Percentiles rank a stretch among this genome's conserved stretches.
phyloP scores from a whole-genome alignment of 2,113 vertebrate genomes.

The Semicossyphus pulcher region DNA sequence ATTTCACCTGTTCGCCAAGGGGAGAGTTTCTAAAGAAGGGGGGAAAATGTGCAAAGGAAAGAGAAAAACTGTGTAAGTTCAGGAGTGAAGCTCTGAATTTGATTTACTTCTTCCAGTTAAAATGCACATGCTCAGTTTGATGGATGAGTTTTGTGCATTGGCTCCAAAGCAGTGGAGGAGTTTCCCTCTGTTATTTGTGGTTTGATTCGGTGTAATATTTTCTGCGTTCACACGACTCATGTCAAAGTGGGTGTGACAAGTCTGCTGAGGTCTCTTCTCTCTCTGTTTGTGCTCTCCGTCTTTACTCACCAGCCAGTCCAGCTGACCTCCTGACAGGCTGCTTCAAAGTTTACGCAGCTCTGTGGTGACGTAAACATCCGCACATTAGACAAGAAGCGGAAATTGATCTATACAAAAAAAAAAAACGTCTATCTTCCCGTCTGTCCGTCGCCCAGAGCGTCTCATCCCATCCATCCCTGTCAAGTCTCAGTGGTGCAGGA shows the following conservation, averaged over 20 bases:
- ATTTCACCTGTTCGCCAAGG: background rate
- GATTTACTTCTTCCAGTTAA: background rate
- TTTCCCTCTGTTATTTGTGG: no score
- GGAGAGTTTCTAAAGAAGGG: background rate
- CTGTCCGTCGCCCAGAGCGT: background rate
- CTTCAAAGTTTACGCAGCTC: background rate
- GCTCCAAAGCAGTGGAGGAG: no score
- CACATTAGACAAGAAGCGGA: background rate
- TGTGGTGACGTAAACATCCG: conserved; percentile 26
- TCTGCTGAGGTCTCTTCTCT: background rate
- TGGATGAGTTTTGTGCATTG: background rate
- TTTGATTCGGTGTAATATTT: no score
- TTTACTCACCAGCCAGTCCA: background rate
- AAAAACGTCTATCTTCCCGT: background rate
- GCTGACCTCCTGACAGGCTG: conserved; percentile 1
- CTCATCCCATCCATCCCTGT: conserved; percentile 7
- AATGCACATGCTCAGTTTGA: no score
- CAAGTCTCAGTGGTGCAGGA: background rate
- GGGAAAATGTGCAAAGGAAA: background rate
- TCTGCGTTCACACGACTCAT: conserved; percentile 14
- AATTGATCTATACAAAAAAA: no score
- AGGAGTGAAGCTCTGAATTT: background rate
- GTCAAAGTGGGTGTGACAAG: background rate
- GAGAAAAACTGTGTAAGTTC: background rate
- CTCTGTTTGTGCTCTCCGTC: background rate